Conservation (phyloP, 2,113 vertebrate genomes). For the Semicossyphus pulcher region DNA sequence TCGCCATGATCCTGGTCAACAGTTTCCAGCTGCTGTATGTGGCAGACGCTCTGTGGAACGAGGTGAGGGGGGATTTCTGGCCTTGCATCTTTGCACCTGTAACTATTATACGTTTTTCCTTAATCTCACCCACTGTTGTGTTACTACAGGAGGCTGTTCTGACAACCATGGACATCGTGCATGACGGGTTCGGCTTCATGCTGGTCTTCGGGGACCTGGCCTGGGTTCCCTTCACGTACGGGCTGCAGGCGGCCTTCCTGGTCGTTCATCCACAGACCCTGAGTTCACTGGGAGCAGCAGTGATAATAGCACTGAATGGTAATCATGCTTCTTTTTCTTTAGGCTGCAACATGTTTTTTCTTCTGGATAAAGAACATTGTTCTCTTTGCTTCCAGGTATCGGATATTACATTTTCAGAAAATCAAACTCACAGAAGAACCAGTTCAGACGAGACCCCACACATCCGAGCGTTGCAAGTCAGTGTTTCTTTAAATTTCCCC, state of each 20-base stretch:
- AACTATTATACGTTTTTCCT: neutral
- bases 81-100: neutral
- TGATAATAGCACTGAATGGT: slow-evolving; percentile 88
- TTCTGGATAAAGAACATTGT: neutral
- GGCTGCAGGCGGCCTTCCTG: slow-evolving; percentile 90
- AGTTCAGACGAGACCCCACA: slow-evolving; percentile 89
- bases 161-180: slow-evolving; percentile 92
- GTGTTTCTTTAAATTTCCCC: slow-evolving; percentile 30
- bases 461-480: slow-evolving; percentile 87
- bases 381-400: slow-evolving; percentile 74
- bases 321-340: slow-evolving; percentile 8
- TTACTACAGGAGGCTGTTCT: slow-evolving; percentile 87
- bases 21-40: slow-evolving; percentile 91
- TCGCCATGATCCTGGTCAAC: slow-evolving; percentile 91
- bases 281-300: slow-evolving; percentile 63
- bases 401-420: slow-evolving; percentile 91
- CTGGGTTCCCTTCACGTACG: slow-evolving; percentile 93
- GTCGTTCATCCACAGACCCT: slow-evolving; percentile 87
- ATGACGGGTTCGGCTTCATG: slow-evolving; percentile 95
- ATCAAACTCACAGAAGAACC: slow-evolving; percentile 94
- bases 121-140: neutral
- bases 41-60: slow-evolving; percentile 89
- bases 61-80: slow-evolving; percentile 75
- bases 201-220: slow-evolving; percentile 90
- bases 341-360: neutral